Evolutionary conservation across 2,797 vertebrate species (phyloP), one percentile per base, ranked within the genome.

Genomic region (Chelmon rostratus): DNA sequence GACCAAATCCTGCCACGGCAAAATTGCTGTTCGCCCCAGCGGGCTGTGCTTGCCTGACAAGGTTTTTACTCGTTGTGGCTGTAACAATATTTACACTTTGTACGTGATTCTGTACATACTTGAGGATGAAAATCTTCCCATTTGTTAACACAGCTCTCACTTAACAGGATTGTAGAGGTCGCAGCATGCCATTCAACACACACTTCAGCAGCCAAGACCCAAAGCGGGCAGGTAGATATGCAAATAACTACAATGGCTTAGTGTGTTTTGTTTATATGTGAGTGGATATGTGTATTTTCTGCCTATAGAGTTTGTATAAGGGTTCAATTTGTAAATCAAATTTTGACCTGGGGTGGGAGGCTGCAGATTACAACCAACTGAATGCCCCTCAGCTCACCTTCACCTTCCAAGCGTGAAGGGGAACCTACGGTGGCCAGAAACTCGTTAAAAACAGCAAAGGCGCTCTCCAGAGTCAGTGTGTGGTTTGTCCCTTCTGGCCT

Each of bases 181-280:
- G 97, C 97, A 0, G 95, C 97, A 0, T 98, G 97, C 83, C 97
- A 98, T 90, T 98, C 97, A 0, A 93, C 97, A 1, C 96, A 98
- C 87, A 98, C 96, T 0, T 98, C 98, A 0, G 97, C 97, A 0
- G 97, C 97, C 73, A 98, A 96, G 95, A 98, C 96, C 0, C 97
- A 97, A 90, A 96, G 94, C 0, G 97, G 97, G 13, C 85, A 92
- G 91, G 92, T 92, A 64, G 9, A 0, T 35, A 21, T 37, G 2
- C 31, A 42, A 3, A 2, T 33, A 11, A 5, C 7, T 38, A 1
- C 18, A 18, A 1, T 37, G 37, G 3, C 16, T 21, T 0, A 3
- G 3, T 59, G 47, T 35, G 11, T 70, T 68, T 21, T 37, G 35
- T 52, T 28, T 6, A 9, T 6, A 35, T 21, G 8, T 1, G 31